Evolutionary conservation across 2,888 invertebrate species (phyloP).

Genomic region (Oegoconia quadripuncta): DNA sequence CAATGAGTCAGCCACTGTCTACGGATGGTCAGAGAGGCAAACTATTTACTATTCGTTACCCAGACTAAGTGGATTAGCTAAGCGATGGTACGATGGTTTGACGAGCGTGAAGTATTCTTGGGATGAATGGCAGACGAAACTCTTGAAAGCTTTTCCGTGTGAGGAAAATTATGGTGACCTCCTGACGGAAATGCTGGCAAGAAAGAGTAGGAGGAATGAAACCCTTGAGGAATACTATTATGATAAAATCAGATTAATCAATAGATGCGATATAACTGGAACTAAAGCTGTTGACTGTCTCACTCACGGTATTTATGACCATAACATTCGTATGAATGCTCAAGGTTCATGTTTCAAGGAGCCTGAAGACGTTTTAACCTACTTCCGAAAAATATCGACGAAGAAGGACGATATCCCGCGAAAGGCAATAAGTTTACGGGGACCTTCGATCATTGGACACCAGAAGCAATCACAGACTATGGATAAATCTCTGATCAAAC

Average conservation of each 20-base stretch:
- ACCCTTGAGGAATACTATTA: constrained; percentile 6
- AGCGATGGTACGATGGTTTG: constrained; percentile 9
- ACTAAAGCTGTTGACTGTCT: constrained; percentile 10
- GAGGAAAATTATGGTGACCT: constrained; percentile 17
- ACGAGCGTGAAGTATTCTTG: constrained; percentile 2
- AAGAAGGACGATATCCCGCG: background rate
- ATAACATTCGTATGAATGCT: constrained; percentile 10
- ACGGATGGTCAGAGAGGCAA: constrained; percentile 9
- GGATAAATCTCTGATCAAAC: background rate
- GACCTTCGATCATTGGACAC: too few species aligned
- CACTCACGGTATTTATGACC: constrained; percentile 10
- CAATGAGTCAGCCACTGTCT: constrained; percentile 7
- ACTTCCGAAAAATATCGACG: constrained; percentile 2
- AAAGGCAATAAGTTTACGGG: too few species aligned
- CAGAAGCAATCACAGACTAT: background rate
- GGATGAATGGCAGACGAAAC: constrained; percentile 8
- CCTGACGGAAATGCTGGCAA: constrained; percentile 11
- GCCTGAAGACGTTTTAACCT: background rate
- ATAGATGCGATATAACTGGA: constrained; percentile 5
- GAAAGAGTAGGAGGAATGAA: constrained; percentile 11
- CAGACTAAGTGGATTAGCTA: constrained; percentile 7
- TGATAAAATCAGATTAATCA: background rate
- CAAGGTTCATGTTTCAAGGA: constrained; percentile 3
- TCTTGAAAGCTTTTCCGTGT: constrained; percentile 14
- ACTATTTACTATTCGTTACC: constrained; percentile 8